Conservation (phyloP, 23 tunicate genomes). For the Trididemnum clinides region DNA sequence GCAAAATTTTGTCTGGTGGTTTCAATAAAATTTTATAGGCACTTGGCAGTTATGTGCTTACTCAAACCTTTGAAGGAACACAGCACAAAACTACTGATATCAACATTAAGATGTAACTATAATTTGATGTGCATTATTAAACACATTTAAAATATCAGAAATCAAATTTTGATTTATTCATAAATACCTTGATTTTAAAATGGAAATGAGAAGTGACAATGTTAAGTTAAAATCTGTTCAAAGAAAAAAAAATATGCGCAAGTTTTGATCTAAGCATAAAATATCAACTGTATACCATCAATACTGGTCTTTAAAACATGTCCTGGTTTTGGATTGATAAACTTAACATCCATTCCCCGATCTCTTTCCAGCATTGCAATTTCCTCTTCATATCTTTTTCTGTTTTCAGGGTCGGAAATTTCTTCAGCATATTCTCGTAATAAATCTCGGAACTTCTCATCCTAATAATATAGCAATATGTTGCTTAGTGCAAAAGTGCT, state of each 20-base stretch:
- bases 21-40: too few relatives aligned
- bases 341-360: constrained; percentile 88
- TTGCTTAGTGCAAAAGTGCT: too few relatives aligned
- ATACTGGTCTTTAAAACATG: constrained; percentile 87
- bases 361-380: constrained; percentile 76
- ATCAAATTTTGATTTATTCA: too few relatives aligned
- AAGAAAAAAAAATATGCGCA: too few relatives aligned
- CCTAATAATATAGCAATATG: constrained; percentile 22
- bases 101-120: too few relatives aligned
- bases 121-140: too few relatives aligned
- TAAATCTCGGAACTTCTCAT: constrained; percentile 83
- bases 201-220: background rate
- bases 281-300: constrained; percentile 49
- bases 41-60: too few relatives aligned
- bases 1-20: too few relatives aligned
- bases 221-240: background rate
- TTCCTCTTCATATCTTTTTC: constrained; percentile 85
- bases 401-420: constrained; percentile 82
- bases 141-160: too few relatives aligned
- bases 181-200: background rate
- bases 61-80: too few relatives aligned
- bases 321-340: constrained; percentile 82
- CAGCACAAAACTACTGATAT: too few relatives aligned
- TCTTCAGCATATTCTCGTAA: constrained; percentile 81
- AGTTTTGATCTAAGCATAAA: too few relatives aligned